phyloP scores from a whole-genome alignment of 2,113 vertebrate genomes.

The Hydropotes inermis region DNA sequence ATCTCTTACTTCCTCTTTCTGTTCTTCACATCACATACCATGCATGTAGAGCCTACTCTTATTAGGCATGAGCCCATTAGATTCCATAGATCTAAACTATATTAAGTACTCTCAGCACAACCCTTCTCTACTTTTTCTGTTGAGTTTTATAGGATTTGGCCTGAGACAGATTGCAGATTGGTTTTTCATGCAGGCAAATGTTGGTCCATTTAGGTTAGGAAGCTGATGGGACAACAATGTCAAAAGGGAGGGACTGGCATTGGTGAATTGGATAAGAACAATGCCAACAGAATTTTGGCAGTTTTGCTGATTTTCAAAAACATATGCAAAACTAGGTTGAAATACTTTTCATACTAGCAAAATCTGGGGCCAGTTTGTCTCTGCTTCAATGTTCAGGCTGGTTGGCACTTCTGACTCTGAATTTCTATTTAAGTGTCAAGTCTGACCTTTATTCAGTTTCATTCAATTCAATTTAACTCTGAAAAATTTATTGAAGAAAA shows the following conservation, averaged over 20 bases:
- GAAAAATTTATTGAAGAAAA: background rate
- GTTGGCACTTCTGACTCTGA: background rate
- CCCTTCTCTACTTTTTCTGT: background rate
- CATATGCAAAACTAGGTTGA: background rate
- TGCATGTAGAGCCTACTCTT: background rate
- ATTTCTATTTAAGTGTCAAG: slow-evolving; percentile 22
- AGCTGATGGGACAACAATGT: background rate
- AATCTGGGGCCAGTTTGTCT: background rate
- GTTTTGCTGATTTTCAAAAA: background rate
- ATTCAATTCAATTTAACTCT: slow-evolving; percentile 26
- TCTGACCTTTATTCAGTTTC: slow-evolving; percentile 42
- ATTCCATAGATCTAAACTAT: background rate
- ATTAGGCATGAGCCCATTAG: background rate
- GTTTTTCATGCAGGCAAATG: background rate
- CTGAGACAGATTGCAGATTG: background rate
- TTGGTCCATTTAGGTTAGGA: background rate
- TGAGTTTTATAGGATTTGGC: background rate
- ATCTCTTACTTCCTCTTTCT: background rate
- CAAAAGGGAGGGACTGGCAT: background rate
- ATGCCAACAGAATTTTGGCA: background rate
- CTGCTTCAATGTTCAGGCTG: background rate
- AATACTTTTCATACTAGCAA: slow-evolving; percentile 24
- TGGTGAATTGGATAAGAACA: background rate
- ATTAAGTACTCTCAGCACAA: background rate
- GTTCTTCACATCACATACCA: background rate